Conservation (phyloP, 1,140 invertebrate genomes). For the Drosophila ohnishii region DNA sequence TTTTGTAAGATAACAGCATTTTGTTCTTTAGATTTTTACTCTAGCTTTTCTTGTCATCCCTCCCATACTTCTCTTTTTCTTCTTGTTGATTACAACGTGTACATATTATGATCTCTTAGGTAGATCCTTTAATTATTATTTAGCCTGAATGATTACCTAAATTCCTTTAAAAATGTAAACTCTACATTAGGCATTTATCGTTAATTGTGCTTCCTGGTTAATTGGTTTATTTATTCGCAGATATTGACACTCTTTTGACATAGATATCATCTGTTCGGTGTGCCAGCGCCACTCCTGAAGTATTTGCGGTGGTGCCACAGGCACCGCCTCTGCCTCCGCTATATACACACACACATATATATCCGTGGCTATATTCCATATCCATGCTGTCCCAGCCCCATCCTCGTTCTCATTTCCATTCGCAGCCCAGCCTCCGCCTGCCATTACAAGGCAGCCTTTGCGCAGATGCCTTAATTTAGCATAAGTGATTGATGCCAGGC, state of each 20-base stretch:
- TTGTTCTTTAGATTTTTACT: no score
- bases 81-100: background rate
- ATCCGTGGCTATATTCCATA: background rate
- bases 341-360: background rate
- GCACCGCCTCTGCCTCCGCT: background rate
- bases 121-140: background rate
- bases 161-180: background rate
- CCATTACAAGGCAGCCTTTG: constrained; percentile 1
- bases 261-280: constrained; percentile 5
- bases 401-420: background rate
- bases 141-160: background rate
- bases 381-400: background rate
- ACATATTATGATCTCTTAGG: background rate
- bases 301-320: constrained; percentile 17
- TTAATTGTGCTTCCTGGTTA: background rate
- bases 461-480: constrained; percentile 58
- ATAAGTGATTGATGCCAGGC: constrained; percentile 64
- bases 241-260: constrained; percentile 12
- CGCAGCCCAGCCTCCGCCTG: background rate
- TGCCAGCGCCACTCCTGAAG: constrained; percentile 5
- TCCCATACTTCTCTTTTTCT: no score
- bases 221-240: constrained; percentile 5
- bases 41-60: no score
- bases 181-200: background rate
- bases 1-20: no score